Percentiles rank a stretch among this genome's conserved stretches.
phyloP scores from a whole-genome alignment of 2,888 invertebrate genomes.

The Onthophagus sagittarius region DNA sequence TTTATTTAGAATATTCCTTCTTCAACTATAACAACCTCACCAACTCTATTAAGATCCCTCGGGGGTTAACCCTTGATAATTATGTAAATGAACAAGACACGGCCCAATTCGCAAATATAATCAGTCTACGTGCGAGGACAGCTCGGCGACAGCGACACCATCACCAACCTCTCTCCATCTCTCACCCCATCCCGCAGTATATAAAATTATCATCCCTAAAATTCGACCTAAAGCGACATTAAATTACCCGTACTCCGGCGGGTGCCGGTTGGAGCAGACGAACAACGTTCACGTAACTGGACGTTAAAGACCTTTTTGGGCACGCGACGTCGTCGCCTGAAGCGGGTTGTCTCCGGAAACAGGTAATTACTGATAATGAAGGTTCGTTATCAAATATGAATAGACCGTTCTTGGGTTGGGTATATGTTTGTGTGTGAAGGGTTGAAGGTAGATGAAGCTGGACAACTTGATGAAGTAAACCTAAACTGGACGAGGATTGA shows the following conservation, averaged over 20 bases:
- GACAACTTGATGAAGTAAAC: background rate
- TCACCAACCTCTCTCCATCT: background rate
- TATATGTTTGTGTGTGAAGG: background rate
- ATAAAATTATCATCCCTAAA: constrained; percentile 13
- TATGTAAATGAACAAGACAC: background rate
- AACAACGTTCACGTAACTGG: background rate
- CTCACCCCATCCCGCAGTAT: background rate
- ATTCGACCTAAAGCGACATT: constrained; percentile 7
- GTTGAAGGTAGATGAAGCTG: background rate
- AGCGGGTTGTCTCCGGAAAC: background rate
- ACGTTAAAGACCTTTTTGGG: constrained; percentile 6
- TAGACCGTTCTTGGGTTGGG: background rate
- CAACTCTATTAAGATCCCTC: background rate
- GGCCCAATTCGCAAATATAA: background rate
- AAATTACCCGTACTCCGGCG: constrained; percentile 2
- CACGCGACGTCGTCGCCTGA: background rate
- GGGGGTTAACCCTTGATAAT: background rate
- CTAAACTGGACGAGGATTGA: background rate
- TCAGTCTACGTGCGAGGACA: background rate
- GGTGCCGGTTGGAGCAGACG: background rate
- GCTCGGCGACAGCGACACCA: background rate
- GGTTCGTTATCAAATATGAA: constrained; percentile 14
- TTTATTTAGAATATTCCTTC: background rate
- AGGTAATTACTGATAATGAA: constrained; percentile 13
- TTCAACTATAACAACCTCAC: background rate